Conservation (phyloP, 1,140 invertebrate genomes). For the Ceratina calcarata region DNA sequence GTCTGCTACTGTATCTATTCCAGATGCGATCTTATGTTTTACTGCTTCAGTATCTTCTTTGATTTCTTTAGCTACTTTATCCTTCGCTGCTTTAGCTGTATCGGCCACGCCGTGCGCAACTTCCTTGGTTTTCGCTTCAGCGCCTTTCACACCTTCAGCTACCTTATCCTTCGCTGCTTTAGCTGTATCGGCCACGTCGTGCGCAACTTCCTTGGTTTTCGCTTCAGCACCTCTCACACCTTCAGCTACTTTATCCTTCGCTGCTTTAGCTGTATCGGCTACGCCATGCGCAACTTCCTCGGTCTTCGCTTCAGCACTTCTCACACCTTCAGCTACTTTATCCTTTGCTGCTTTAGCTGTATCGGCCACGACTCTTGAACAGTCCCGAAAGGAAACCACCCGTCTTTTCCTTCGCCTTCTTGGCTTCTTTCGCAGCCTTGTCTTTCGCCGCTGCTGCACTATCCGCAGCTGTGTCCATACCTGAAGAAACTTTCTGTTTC, state of each 20-base stretch:
- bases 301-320: constrained; percentile 35
- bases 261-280: too few relatives aligned
- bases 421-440: constrained; percentile 50
- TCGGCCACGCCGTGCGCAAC: constrained; percentile 12
- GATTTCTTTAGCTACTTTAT: constrained; percentile 34
- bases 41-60: constrained; percentile 49
- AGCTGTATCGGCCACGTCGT: too few relatives aligned
- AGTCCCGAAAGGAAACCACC: constrained; percentile 47
- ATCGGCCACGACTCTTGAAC: constrained; percentile 45
- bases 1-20: constrained; percentile 33
- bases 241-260: too few relatives aligned
- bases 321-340: constrained; percentile 44
- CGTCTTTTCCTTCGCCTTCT: constrained; percentile 57
- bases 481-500: constrained; percentile 39
- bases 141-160: constrained; percentile 10
- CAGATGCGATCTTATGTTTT: constrained; percentile 39
- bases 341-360: not conserved
- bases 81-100: constrained; percentile 48
- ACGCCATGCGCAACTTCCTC: constrained; percentile 27
- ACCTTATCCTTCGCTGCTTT: too few relatives aligned
- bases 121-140: constrained; percentile 20
- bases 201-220: too few relatives aligned
- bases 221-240: too few relatives aligned
- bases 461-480: constrained; percentile 29
- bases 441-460: constrained; percentile 28